Evolutionary conservation across 2,113 vertebrate species (phyloP).

Genomic region (Laticauda colubrina): DNA sequence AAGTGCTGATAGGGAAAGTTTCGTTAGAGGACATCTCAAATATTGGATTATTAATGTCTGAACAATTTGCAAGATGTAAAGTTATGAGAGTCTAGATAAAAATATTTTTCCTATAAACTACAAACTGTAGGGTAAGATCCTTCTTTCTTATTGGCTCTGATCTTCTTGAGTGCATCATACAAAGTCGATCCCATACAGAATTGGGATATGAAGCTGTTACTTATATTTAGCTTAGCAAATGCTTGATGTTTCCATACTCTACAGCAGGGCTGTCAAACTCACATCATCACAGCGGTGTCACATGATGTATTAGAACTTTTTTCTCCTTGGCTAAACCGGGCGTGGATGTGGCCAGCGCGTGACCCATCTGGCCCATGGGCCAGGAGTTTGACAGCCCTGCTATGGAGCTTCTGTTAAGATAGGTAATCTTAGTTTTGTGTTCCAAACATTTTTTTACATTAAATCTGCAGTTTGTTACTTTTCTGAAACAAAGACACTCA

Average conservation of each 20-base stretch:
- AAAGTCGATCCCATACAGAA: not conserved
- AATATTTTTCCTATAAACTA: not conserved
- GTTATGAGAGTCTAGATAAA: not conserved
- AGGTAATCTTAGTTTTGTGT: not conserved
- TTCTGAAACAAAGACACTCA: not conserved
- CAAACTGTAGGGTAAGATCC: not conserved
- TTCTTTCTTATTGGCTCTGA: not conserved
- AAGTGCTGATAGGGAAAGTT: not conserved
- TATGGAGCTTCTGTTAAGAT: not conserved
- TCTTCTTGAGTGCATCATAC: not conserved
- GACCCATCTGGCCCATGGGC: no score
- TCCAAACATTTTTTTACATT: not conserved
- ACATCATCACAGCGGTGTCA: no score
- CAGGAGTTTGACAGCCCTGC: no score
- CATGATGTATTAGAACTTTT: no score
- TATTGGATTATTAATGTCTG: not conserved
- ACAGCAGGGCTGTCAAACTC: no score
- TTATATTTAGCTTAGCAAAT: not conserved
- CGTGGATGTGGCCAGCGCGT: no score
- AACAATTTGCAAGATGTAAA: not conserved
- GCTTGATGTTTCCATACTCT: not conserved
- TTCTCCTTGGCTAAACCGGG: no score
- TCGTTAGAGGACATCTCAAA: no score
- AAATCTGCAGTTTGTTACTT: not conserved
- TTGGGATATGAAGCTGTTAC: not conserved